Base-by-base conservation (phyloP, 2,888 invertebrate genomes). In the Hirtodrosophila alboralis region DNA sequence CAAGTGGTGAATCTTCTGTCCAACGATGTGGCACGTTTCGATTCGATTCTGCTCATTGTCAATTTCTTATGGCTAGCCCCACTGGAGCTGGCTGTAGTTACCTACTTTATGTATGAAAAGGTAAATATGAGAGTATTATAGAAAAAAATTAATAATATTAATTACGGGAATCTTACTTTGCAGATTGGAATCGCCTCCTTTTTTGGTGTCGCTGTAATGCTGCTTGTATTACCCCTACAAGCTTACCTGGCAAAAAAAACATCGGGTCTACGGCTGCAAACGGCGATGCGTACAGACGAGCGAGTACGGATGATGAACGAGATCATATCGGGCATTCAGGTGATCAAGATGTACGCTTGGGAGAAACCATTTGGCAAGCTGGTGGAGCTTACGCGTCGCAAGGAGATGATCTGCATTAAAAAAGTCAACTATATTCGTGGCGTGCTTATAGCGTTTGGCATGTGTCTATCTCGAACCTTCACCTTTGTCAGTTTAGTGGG, bases 291-390 rank as follows among this genome's bases (percentile, higher is more conserved):
- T 60, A 97, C 97, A 0, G 98, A 98, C 90, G 95, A 96, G 88
- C 92, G 98, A 47, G 96, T 98, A 5, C 93, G 96, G 3, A 92
- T 97, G 33, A 97, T 98, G 94, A 96, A 96, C 87, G 98, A 98
- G 91, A 94, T 96, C 16, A 93, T 98, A 26, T 93, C 94, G 76
- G 97, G 96, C 1, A 95, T 96, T 87, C 94, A 96, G 91, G 96
- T 97, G 0, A 96, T 98, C 68, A 98, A 98, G 91, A 97, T 98
- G 97, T 98, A 97, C 86, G 96, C 97, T 0, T 98, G 98, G 95
- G 98, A 98, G 88, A 93, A 93, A 78, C 95, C 97, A 0, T 97
- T 98, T 87, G 93, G 94, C 13, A 93, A 93, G 68, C 92, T 97
- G 38, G 94, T 97, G 0, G 93, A 92, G 5, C 74, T 91, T 10